phyloP scores from a whole-genome alignment of 2,113 vertebrate genomes.

The Mastomys natalensis region DNA sequence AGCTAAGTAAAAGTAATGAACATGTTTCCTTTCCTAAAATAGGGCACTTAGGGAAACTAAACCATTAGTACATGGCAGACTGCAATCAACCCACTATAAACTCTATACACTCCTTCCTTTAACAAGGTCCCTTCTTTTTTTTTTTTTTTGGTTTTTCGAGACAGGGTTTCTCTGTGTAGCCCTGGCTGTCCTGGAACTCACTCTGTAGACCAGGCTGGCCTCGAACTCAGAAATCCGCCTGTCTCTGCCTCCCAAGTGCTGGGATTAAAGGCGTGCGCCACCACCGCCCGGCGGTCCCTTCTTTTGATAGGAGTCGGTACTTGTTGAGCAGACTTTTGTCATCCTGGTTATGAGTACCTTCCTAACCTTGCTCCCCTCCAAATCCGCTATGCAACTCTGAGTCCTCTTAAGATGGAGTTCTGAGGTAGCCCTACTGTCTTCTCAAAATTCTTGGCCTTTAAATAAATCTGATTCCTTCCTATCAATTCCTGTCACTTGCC shows the following conservation, averaged over 20 bases:
- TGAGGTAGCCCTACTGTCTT: neutral
- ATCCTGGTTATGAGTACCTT: neutral
- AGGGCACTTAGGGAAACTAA: neutral
- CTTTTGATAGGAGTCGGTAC: neutral
- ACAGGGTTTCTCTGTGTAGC: no score
- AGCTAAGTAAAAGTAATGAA: neutral
- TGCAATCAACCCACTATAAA: neutral
- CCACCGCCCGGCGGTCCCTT: no score
- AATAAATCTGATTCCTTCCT: neutral
- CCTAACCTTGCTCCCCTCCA: neutral
- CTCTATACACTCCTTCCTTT: neutral
- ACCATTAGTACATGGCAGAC: neutral
- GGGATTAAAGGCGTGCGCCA: no score
- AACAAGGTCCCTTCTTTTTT: neutral
- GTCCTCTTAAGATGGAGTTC: neutral
- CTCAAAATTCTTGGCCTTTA: neutral
- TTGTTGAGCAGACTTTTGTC: neutral
- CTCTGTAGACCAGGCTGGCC: no score
- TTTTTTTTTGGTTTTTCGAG: no score
- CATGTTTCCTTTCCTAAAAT: neutral
- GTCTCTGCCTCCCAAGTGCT: no score
- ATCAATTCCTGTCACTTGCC: neutral
- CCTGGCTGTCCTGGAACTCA: no score
- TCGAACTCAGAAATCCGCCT: no score
- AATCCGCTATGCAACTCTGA: neutral